Percentiles rank a stretch among this genome's conserved stretches.
These are phyloP conservation scores for Oenanthe melanoleuca DNA, from an alignment of 2,113 vertebrate species.

Conservation along the genomic window DNA sequence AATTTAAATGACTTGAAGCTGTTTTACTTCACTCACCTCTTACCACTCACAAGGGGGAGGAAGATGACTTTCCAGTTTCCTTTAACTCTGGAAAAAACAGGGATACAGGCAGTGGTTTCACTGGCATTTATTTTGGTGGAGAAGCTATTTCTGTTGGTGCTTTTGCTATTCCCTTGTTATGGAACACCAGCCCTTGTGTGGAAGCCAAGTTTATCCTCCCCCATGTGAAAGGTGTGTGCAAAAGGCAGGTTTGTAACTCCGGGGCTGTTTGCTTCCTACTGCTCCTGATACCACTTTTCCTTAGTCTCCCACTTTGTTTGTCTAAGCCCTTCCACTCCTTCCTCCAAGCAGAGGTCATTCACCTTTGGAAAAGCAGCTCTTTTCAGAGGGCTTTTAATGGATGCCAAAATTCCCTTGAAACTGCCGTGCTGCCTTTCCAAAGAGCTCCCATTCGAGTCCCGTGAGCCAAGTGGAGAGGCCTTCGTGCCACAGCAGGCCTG, in stretches of 20 bases:
- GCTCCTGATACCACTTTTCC: background rate
- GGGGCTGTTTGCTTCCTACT: background rate
- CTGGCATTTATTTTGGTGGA: background rate
- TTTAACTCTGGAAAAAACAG: background rate
- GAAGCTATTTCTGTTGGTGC: background rate
- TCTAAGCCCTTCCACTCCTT: constrained; percentile 1
- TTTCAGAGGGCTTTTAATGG: background rate
- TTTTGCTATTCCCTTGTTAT: background rate
- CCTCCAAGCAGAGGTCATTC: background rate
- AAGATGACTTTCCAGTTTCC: background rate
- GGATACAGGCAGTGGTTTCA: background rate
- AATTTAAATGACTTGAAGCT: background rate
- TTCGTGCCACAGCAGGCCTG: background rate
- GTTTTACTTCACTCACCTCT: background rate
- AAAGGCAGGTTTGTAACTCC: background rate
- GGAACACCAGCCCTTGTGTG: fast-evolving
- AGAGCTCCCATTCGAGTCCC: background rate
- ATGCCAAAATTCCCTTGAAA: background rate
- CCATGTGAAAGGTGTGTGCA: background rate
- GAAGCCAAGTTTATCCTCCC: background rate
- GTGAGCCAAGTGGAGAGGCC: background rate
- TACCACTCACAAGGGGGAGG: background rate
- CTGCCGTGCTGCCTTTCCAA: background rate
- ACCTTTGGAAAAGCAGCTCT: background rate
- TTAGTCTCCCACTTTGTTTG: background rate